Percentiles rank a stretch among this genome's conserved stretches.
Conservation (phyloP, 2,888 invertebrate genomes). For the Hedychridium roseum region DNA sequence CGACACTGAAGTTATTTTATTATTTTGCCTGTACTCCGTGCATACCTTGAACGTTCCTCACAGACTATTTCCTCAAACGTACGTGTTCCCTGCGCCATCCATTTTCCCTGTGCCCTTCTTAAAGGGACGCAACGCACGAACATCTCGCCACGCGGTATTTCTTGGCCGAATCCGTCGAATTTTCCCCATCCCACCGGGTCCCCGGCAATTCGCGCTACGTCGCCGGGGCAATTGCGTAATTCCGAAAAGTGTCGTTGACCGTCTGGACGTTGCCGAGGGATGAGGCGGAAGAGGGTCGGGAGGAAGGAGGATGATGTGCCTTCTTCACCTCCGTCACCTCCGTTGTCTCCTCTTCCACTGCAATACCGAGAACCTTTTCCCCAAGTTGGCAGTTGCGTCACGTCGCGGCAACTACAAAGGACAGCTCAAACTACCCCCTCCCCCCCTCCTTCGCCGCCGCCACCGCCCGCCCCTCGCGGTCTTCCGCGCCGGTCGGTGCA, state of each 20-base stretch:
- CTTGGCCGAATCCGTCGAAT: too few relatives aligned
- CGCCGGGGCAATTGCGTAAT: conserved; percentile 62
- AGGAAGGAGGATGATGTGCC: conserved; percentile 27
- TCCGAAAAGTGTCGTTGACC: conserved; percentile 56
- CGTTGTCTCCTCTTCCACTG: conserved; percentile 11
- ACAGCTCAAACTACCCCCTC: conserved; percentile 28
- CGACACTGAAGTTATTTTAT: too few relatives aligned
- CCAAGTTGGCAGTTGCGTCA: conserved; percentile 56
- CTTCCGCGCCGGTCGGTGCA: conserved; percentile 12
- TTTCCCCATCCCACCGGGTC: too few relatives aligned
- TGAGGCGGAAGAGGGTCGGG: conserved; percentile 30
- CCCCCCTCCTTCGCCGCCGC: conserved; percentile 12
- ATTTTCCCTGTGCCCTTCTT: too few relatives aligned
- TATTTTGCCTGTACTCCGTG: too few relatives aligned
- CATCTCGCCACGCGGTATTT: too few relatives aligned
- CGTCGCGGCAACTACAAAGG: conserved; percentile 62
- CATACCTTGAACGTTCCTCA: too few relatives aligned
- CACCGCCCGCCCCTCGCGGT: conserved; percentile 9
- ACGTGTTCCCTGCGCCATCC: too few relatives aligned
- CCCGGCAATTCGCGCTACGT: too few relatives aligned
- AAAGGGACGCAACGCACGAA: too few relatives aligned
- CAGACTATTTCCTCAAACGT: too few relatives aligned
- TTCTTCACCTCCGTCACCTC: conserved; percentile 7
- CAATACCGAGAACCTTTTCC: conserved; percentile 52
- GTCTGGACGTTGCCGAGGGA: conserved; percentile 34